Conservation (phyloP, 1,140 invertebrate species). For the Drosophila pectinifera region DNA sequence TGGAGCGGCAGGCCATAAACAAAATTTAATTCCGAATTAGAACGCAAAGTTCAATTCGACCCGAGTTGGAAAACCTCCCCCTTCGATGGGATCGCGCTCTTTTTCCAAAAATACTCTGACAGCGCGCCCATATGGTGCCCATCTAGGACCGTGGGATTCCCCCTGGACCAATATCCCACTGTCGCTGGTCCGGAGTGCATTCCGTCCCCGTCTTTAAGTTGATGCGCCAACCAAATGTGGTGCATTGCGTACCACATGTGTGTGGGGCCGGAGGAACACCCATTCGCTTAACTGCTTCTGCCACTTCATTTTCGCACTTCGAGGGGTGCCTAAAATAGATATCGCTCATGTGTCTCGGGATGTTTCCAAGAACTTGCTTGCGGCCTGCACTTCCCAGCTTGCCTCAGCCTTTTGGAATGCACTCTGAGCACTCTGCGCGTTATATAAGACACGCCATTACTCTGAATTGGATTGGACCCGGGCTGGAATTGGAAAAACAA, state of each 20-base stretch:
- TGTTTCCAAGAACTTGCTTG: conserved; percentile 20
- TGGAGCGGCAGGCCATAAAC: conserved; percentile 32
- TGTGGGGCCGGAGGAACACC: conserved; percentile 6
- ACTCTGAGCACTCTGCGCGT: not conserved
- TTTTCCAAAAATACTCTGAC: conserved; percentile 38
- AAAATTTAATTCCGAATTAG: conserved; percentile 15
- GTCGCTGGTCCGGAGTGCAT: not conserved
- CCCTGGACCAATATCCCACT: conserved; percentile 11
- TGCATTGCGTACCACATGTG: conserved; percentile 4
- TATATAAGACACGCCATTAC: not conserved
- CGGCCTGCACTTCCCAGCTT: not conserved
- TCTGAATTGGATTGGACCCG: not conserved
- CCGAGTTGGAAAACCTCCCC: not conserved
- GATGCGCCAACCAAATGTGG: not conserved
- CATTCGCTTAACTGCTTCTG: conserved; percentile 26
- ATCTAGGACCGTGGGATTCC: conserved; percentile 32
- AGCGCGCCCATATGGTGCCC: conserved; percentile 31
- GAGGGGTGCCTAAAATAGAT: conserved; percentile 34
- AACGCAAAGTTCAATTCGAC: not conserved
- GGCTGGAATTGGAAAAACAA: not conserved
- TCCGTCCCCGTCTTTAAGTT: not conserved
- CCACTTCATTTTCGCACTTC: conserved; percentile 35
- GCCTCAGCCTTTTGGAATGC: conserved; percentile 12
- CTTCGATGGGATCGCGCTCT: not conserved
- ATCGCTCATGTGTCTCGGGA: conserved; percentile 1